phyloP scores from a whole-genome alignment of 1,140 invertebrate species.

The Cyclargus thomasi region DNA sequence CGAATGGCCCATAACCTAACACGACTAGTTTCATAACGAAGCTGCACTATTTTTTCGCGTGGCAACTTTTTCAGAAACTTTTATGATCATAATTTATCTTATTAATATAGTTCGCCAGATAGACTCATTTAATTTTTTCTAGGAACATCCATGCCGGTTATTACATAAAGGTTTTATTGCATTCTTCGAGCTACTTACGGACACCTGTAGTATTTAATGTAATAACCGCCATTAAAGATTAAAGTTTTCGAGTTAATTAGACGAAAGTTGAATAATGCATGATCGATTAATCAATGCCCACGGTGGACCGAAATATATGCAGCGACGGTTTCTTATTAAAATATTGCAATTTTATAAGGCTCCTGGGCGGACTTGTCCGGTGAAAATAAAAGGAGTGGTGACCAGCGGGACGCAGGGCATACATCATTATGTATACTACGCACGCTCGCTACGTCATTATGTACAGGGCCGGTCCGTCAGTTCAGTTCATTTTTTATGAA shows the following conservation, averaged over 20 bases:
- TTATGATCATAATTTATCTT: slow-evolving; percentile 41
- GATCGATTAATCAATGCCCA: slow-evolving; percentile 47
- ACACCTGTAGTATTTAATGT: slow-evolving; percentile 31
- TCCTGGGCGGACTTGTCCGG: slow-evolving; percentile 50
- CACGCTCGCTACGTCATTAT: slow-evolving; percentile 53
- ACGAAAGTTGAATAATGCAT: slow-evolving; percentile 54
- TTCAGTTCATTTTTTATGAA: too few species aligned
- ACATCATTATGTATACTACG: slow-evolving; percentile 57
- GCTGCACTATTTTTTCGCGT: slow-evolving; percentile 36
- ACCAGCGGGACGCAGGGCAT: slow-evolving; percentile 35
- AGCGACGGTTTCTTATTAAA: slow-evolving; percentile 61
- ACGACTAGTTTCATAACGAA: slow-evolving; percentile 34
- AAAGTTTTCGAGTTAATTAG: slow-evolving; percentile 44
- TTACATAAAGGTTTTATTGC: slow-evolving; percentile 32
- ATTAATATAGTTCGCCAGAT: slow-evolving; percentile 39
- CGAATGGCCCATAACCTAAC: slow-evolving; percentile 39
- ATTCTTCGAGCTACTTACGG: slow-evolving; percentile 33
- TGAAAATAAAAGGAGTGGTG: slow-evolving; percentile 46
- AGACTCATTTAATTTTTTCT: slow-evolving; percentile 34
- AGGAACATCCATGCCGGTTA: slow-evolving; percentile 23
- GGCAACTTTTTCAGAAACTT: slow-evolving; percentile 37
- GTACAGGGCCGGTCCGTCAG: slow-evolving; percentile 26
- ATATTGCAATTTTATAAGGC: slow-evolving; percentile 68
- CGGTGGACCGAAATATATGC: slow-evolving; percentile 56
- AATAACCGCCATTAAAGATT: slow-evolving; percentile 30